These are phyloP conservation scores for Cichlasoma orientale DNA, from an alignment of 2,797 vertebrate species.

Conservation along the genomic window DNA sequence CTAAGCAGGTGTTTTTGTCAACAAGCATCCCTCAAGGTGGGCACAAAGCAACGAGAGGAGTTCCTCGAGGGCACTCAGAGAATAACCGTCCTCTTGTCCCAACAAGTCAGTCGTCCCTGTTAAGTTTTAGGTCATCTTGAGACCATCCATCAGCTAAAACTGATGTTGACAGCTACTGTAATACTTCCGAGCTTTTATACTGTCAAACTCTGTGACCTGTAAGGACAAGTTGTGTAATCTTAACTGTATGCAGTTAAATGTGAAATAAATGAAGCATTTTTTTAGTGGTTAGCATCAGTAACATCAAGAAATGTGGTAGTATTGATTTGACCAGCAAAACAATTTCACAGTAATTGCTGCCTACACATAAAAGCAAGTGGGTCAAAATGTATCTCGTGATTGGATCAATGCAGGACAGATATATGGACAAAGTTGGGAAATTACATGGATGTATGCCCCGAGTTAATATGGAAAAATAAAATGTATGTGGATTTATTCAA, in stretches of 20 bases:
- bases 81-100: conserved; percentile 32
- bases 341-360: background rate
- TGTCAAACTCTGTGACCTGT: too few species aligned
- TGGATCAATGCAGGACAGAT: too few species aligned
- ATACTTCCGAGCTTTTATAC: background rate
- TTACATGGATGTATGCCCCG: background rate
- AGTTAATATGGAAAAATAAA: background rate
- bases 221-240: background rate
- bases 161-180: background rate
- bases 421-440: too few species aligned
- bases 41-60: conserved; percentile 8
- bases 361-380: background rate
- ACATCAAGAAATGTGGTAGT: too few species aligned
- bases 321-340: too few species aligned
- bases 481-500: too few species aligned
- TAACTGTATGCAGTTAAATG: background rate
- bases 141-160: background rate
- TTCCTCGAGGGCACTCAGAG: conserved; percentile 20
- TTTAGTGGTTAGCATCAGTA: background rate
- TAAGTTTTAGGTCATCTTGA: background rate
- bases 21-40: conserved; percentile 44
- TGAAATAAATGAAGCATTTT: background rate
- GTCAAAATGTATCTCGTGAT: too few species aligned
- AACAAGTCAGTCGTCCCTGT: background rate
- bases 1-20: conserved; percentile 46